Conservation (phyloP, 2,888 invertebrate species). For the Drosophila gaucha region DNA sequence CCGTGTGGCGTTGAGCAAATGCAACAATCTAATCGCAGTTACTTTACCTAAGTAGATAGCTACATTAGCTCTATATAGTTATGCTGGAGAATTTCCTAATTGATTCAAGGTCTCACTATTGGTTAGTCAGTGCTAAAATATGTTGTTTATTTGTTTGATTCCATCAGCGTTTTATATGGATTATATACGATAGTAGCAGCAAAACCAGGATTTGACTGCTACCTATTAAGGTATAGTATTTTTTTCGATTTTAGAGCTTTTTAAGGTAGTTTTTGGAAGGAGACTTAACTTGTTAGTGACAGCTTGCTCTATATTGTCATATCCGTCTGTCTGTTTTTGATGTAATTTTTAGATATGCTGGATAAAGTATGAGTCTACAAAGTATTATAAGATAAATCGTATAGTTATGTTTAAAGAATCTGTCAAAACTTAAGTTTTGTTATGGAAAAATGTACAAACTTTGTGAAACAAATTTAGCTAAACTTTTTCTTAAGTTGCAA, state of each 20-base stretch:
- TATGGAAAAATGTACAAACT: too few species aligned
- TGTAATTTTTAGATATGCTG: too few species aligned
- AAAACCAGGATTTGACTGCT: background rate
- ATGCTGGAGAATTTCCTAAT: conserved; percentile 9
- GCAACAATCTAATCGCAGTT: conserved; percentile 22
- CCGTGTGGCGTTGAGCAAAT: conserved; percentile 22
- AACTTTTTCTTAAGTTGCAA: too few species aligned
- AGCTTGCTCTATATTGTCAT: too few species aligned
- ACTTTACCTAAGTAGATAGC: conserved; percentile 4
- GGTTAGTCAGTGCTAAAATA: background rate
- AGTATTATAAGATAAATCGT: too few species aligned
- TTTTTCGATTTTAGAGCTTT: background rate
- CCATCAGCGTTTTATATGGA: background rate
- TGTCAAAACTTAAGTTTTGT: too few species aligned
- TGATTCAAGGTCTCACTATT: conserved; percentile 12
- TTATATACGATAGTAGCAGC: background rate
- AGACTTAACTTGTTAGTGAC: background rate
- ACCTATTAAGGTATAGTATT: background rate
- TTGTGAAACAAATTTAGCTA: too few species aligned
- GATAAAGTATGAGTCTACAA: too few species aligned
- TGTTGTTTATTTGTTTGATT: background rate
- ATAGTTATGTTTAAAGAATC: too few species aligned
- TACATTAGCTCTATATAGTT: conserved; percentile 2
- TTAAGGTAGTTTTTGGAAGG: background rate
- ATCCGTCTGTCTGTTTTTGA: background rate